A percentile compares a stretch with the other conserved stretches of the same genome.
Conservation (phyloP, 2,113 vertebrate genomes). For the Salvelinus namaycush region DNA sequence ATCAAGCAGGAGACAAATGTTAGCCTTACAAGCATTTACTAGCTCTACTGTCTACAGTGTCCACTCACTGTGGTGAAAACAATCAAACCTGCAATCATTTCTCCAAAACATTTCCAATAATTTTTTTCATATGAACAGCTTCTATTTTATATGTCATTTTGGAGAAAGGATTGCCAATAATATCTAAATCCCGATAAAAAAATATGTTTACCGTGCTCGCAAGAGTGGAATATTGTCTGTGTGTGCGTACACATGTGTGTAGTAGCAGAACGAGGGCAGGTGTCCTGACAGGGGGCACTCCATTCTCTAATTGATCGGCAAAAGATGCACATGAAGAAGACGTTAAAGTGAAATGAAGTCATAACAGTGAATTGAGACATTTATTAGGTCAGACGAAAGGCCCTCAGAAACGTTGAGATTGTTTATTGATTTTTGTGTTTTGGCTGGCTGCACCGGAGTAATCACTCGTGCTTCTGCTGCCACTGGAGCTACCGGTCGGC, state of each 20-base stretch:
- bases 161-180: constrained; percentile 42
- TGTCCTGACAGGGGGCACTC: constrained; percentile 66
- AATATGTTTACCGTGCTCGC: constrained; percentile 50
- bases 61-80: not conserved
- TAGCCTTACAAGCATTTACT: not conserved
- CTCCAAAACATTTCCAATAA: too few relatives aligned
- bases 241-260: not conserved
- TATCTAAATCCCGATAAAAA: constrained; percentile 53
- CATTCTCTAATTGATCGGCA: constrained; percentile 92
- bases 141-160: constrained; percentile 42
- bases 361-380: constrained; percentile 95
- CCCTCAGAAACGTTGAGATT: constrained; percentile 93
- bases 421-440: constrained; percentile 99
- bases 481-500: constrained; percentile 59
- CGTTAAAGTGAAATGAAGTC: constrained; percentile 94
- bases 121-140: not conserved
- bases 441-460: constrained; percentile 92
- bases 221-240: constrained; percentile 8
- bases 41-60: not conserved
- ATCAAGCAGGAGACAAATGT: not conserved
- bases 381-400: constrained; percentile 96
- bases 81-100: too few relatives aligned
- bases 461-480: constrained; percentile 77
- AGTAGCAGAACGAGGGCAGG: constrained; percentile 55
- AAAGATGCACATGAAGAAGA: constrained; percentile 95